These are phyloP conservation scores for Brachyptera putata DNA, from an alignment of 2,888 invertebrate species.

Conservation along the genomic window DNA sequence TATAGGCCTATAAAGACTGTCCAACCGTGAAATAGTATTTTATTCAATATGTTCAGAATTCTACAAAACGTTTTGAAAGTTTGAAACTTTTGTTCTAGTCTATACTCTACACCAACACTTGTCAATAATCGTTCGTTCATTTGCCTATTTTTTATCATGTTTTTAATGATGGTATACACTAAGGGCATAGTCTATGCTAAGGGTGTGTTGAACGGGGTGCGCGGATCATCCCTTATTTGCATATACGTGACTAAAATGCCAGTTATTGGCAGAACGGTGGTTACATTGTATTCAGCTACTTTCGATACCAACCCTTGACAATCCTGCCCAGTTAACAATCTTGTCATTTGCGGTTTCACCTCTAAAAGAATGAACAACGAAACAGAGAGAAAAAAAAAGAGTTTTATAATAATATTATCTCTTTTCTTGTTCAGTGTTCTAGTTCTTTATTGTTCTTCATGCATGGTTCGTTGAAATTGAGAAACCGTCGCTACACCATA, in stretches of 20 bases:
- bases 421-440: slow-evolving; percentile 20
- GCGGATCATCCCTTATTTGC: slow-evolving; percentile 26
- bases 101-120: too few relatives aligned
- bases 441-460: slow-evolving; percentile 3
- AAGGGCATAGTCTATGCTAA: too few relatives aligned
- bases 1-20: too few relatives aligned
- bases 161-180: too few relatives aligned
- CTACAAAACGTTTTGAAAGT: too few relatives aligned
- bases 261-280: neutral
- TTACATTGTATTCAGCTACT: neutral
- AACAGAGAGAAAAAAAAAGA: slow-evolving; percentile 5
- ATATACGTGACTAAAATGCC: slow-evolving; percentile 27
- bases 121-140: too few relatives aligned
- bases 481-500: too few relatives aligned
- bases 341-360: slow-evolving; percentile 12
- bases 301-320: neutral
- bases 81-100: too few relatives aligned
- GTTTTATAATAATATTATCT: slow-evolving; percentile 4
- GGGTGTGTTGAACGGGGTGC: neutral
- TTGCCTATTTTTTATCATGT: too few relatives aligned
- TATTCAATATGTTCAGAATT: too few relatives aligned
- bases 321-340: slow-evolving; percentile 13
- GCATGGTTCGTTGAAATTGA: slow-evolving; percentile 1
- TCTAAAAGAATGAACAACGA: neutral
- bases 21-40: too few relatives aligned